A percentile compares a stretch with the other conserved stretches of the same genome.
These are phyloP conservation scores for Polypterus senegalus DNA, from an alignment of 2,113 vertebrate species.

Conservation along the genomic window DNA sequence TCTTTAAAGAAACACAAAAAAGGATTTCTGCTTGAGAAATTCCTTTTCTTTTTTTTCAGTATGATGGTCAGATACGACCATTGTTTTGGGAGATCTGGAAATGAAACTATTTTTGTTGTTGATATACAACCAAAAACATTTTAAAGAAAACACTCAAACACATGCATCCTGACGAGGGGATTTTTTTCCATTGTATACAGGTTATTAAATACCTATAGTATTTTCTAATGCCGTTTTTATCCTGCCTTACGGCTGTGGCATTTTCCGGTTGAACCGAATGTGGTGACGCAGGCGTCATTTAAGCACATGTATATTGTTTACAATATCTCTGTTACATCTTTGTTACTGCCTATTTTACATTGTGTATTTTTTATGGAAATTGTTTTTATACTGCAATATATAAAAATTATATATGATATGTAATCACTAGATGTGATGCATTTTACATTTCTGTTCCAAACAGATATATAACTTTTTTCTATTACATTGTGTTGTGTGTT, in stretches of 20 bases:
- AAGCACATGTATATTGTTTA: conserved; percentile 89
- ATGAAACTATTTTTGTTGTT: too few species aligned
- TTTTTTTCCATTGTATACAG: conserved; percentile 31
- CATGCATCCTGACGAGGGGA: conserved; percentile 18
- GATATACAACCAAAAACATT: too few species aligned
- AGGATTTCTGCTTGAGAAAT: background rate
- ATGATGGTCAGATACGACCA: too few species aligned
- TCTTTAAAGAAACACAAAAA: conserved; percentile 9
- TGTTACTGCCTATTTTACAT: conserved; percentile 74
- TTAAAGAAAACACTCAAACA: background rate
- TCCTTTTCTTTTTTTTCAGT: background rate
- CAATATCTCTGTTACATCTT: conserved; percentile 73
- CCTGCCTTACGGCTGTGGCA: conserved; percentile 26
- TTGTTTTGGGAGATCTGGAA: too few species aligned
- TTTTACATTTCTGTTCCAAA: conserved; percentile 73
- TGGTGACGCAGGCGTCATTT: conserved; percentile 88
- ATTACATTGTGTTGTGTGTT: conserved; percentile 14
- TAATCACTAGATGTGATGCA: conserved; percentile 81
- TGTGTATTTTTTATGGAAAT: conserved; percentile 68
- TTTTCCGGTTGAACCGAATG: conserved; percentile 28
- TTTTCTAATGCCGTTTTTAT: conserved; percentile 26
- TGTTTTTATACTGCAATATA: conserved; percentile 82
- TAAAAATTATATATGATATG: conserved; percentile 60
- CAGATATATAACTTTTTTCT: conserved; percentile 48
- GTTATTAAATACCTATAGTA: conserved; percentile 35